Evolutionary conservation across 2,888 invertebrate species (phyloP), one percentile per base, ranked within the genome.

Genomic region (Creontiades dilutus): DNA sequence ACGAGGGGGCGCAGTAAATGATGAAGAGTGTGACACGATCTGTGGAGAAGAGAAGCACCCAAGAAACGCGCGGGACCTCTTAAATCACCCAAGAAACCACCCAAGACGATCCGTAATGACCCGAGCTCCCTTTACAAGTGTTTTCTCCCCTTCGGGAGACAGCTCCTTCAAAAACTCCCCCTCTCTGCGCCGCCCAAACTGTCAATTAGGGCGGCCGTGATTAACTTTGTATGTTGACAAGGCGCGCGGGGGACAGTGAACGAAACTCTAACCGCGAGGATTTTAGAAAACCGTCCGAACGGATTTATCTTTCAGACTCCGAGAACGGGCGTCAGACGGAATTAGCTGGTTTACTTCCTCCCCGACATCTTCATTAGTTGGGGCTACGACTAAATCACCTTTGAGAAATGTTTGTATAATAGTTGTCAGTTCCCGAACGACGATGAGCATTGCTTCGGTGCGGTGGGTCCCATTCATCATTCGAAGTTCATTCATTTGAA

Each of bases 101-200:
- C 86, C 86, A 86, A 86, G 86, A 86, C 86, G 86, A 86, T 86
- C 27, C 75, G 86, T 86, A 86, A 86, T 86, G 86, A 86, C 86
- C 86, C 76, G 46, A 75, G 86, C 86, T 86, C 86, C 86, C 86
- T 86, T 86, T 86, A 86, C 86, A 86, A 86, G 86, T 86, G 86
- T 86, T 75, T 86, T 48, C 75, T 76, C 52, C 86, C 82, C 82
- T 52, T 82, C 48, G 48, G 37, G 48, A 86, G 86, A 68, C 86
- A 75, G 86, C 68, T 75, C 46, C 48, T 27, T 86, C 86, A 23
- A 68, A 86, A 86, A 86, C 37, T 19, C 23, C 13, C 16, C 23
- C 75, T 47, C 47, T 13, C 55, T 19, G 47, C 57, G n/a, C 68
- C 47, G 47, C 68, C 76, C 61, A 86, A 86, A 86, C 86, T 86